Conservation (phyloP, 2,113 vertebrate species). For the Stegastes partitus region DNA sequence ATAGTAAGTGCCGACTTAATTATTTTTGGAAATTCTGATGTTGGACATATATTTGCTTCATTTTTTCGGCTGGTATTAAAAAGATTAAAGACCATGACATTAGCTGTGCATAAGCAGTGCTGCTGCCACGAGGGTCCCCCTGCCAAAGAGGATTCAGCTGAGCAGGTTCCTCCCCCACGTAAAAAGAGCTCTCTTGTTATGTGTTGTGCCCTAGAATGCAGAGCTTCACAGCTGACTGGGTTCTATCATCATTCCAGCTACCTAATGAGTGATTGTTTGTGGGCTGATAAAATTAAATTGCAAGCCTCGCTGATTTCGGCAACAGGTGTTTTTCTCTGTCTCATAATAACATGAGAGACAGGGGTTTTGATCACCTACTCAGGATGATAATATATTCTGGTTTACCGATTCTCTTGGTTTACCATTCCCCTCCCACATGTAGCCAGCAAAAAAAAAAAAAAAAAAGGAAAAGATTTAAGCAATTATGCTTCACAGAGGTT, state of each 20-base stretch:
- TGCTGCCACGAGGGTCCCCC: constrained; percentile 43
- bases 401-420: constrained; percentile 63
- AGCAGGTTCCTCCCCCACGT: constrained; percentile 83
- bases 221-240: constrained; percentile 88
- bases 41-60: constrained; percentile 54
- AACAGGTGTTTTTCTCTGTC: constrained; percentile 92
- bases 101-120: constrained; percentile 61
- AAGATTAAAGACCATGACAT: constrained; percentile 71
- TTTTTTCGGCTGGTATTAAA: constrained; percentile 61
- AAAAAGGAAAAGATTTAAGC: constrained; percentile 5
- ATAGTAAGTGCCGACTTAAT: constrained; percentile 58
- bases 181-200: constrained; percentile 86
- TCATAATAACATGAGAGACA: constrained; percentile 70
- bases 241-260: constrained; percentile 90
- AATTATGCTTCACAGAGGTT: constrained; percentile 37
- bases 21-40: constrained; percentile 48
- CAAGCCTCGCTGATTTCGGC: constrained; percentile 92
- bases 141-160: constrained; percentile 82
- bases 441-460: not conserved
- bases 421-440: constrained; percentile 31
- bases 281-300: constrained; percentile 96
- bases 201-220: constrained; percentile 85
- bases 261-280: constrained; percentile 95
- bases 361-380: constrained; percentile 63
- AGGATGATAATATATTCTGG: constrained; percentile 70